These are phyloP conservation scores for Procavia capensis DNA, from an alignment of 2,113 vertebrate species.

Conservation along the genomic window DNA sequence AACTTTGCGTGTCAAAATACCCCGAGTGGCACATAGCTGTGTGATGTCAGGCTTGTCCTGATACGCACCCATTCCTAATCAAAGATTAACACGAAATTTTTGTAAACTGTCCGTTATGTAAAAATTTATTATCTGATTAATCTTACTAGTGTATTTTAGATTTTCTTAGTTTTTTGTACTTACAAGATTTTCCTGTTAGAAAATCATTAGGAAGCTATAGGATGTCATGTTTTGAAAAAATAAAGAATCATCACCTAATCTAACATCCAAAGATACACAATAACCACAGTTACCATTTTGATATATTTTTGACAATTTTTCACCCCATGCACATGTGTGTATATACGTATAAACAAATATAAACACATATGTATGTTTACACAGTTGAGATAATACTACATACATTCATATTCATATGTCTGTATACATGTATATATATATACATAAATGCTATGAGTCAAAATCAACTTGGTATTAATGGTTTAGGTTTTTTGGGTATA, in stretches of 20 bases:
- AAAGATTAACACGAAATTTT: neutral
- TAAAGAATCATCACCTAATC: neutral
- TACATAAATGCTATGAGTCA: too few relatives aligned
- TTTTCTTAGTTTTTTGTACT: neutral
- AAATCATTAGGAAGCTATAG: constrained; percentile 29
- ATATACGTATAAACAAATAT: neutral
- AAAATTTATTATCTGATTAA: neutral
- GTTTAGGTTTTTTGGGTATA: too few relatives aligned
- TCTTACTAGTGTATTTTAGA: constrained; percentile 6
- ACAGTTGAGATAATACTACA: neutral
- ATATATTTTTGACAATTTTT: neutral
- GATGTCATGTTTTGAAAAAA: neutral
- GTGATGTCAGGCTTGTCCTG: neutral
- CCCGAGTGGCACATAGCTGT: neutral
- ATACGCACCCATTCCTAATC: neutral
- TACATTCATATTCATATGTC: too few relatives aligned
- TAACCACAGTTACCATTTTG: neutral
- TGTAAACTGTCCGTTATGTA: neutral
- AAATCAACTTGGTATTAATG: too few relatives aligned
- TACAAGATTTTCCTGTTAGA: neutral
- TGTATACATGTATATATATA: too few relatives aligned
- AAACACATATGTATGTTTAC: neutral
- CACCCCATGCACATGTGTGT: neutral
- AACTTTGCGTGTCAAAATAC: neutral
- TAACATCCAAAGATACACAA: neutral